Base-by-base conservation (phyloP, 2,797 vertebrate species). In the Falco biarmicus region DNA sequence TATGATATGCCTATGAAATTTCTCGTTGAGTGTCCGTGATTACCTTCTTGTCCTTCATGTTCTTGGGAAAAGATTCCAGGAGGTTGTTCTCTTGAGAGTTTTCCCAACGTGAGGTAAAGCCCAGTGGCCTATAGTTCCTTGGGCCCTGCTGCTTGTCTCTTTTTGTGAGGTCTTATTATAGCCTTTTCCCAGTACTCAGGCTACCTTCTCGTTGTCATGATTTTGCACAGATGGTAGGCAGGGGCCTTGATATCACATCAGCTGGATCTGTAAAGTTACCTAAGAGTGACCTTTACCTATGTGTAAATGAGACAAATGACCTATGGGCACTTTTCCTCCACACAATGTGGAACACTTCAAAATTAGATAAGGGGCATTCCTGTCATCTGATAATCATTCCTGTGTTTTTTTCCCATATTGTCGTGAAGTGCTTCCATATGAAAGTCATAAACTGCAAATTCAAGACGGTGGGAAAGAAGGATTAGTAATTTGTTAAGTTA, bases 401-500 rank as follows among this genome's bases (percentile, higher is more conserved):
- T 60, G 53, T n/a, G 80, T 57, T 60, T 96, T 95, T 68, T 31
- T 19, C 21, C 26, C 79, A 2, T 71, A 26, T 69, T 87, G 17
- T 75, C 79, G 13, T 56, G 53, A 81, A 92, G 57, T 83, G 73
- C 57, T 89, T 92, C 57, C 29, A 48, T 75, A 75, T 53, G 73
- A 45, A 93, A 28, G 4, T 57, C 73, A 86, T 91, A 71, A 95
- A 65, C 82, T 84, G 68, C 68, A 85, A 92, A 60, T 25, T 87
- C 79, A 83, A 92, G 75, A 45, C 9, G 8, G 83, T 50, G 26
- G 26, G 54, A 60, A 76, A 79, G 68, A 84, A 64, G 50, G 45
- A 75, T 91, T 47, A 80, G 37, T 85, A 74, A 82, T 94, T 94
- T 93, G 41, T 91, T 87, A 86, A 66, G 41, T 90, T 94, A 91